Conservation (phyloP, 2,113 vertebrate genomes). For the Tragelaphus scriptus region DNA sequence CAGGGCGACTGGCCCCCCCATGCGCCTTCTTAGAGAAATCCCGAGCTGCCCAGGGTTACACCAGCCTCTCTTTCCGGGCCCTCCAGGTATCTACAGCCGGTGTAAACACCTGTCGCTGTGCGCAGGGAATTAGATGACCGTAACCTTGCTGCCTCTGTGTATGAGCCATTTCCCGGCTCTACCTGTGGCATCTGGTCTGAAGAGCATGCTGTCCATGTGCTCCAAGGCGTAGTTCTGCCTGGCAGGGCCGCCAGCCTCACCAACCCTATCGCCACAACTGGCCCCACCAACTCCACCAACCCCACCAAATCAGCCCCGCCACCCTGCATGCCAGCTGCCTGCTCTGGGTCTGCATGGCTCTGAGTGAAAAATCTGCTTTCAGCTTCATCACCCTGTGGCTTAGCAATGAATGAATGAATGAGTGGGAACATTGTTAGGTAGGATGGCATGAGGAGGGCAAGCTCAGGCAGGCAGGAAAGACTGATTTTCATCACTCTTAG, state of each 20-base stretch:
- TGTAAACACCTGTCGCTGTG: fast-evolving
- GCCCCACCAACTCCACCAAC: background rate
- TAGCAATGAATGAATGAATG: background rate
- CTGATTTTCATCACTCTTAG: fast-evolving
- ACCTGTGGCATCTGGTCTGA: background rate
- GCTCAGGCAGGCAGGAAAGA: background rate
- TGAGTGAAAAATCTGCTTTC: background rate
- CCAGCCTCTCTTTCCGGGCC: fast-evolving
- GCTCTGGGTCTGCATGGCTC: too few species aligned
- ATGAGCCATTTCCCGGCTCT: too few species aligned
- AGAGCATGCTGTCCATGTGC: background rate
- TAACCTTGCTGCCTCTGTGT: too few species aligned
- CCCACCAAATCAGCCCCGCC: background rate
- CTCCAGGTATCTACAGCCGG: fast-evolving
- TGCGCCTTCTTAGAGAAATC: background rate
- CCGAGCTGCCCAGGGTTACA: fast-evolving
- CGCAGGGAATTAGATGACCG: fast-evolving
- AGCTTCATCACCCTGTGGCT: background rate
- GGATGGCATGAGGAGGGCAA: background rate
- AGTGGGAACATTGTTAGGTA: background rate
- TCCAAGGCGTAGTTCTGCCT: background rate
- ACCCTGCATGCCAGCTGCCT: background rate
- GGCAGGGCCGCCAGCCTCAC: background rate
- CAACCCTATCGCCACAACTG: background rate
- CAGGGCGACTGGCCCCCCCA: fast-evolving